Base-by-base conservation (phyloP, 1,140 invertebrate genomes). In the Probaryconus sp. region DNA sequence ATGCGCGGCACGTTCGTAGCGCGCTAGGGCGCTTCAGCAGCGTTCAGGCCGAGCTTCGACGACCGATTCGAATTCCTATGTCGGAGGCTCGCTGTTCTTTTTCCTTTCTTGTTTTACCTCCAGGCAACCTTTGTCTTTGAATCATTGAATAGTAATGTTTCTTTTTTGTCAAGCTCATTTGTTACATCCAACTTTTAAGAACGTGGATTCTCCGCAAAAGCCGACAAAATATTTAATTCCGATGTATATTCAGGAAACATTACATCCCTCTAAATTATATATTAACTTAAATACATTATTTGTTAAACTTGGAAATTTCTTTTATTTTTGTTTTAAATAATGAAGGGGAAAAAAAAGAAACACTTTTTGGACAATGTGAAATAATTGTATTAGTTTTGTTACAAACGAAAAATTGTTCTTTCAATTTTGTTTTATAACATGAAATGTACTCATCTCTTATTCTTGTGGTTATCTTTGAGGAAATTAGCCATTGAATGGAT, bases 1-100 rank as follows among this genome's bases (percentile, higher is more conserved):
- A 76, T 80, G 77, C 78, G 55, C 60, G 43, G 73, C 78, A 78
- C 76, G 78, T 80, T 47, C 78, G 30, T 45, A 33, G 38, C 20
- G 50, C 31, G 37, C 53, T 55, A 64, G 64, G 47, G 58, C 64
- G 74, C 55, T 72, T 56, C 63, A 50, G 45, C 64, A 63, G 51
- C 48, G 56, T 77, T 79, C 48, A 16, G 60, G 37, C 50, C 24
- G 38, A 50, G 56, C 24, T 63, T 65, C 60, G 24, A 63, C 56
- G 64, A 68, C 68, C 63, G 56, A 76, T 76, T 76, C 68, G 43
- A 67, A 72, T 72, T 76, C 74, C 33, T 67, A 40, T 33, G 26
- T 55, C 30, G 43, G 17, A 47, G 38, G 37, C 45, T 16, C 28
- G 7, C 43, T 40, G 11, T 43, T 50, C 24, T 48, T 67, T 76